These are phyloP conservation scores for Mastacembelus armatus DNA, from an alignment of 2,797 vertebrate species.

Conservation along the genomic window DNA sequence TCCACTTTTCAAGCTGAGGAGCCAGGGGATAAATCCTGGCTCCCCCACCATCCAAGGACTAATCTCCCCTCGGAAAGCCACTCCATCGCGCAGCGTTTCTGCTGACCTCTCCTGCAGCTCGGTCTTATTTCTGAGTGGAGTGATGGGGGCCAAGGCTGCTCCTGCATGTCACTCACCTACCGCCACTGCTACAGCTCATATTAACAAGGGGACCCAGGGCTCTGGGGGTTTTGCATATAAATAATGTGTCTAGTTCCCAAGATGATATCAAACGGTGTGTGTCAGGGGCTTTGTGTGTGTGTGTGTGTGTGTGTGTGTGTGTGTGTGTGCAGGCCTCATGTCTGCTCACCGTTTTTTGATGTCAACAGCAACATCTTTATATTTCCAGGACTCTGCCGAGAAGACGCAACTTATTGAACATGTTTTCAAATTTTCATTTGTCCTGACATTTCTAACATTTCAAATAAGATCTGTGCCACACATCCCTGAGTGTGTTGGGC, in stretches of 20 bases:
- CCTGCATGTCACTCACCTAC: conserved; percentile 70
- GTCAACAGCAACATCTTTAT: conserved; percentile 65
- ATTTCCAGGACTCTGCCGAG: conserved; percentile 24
- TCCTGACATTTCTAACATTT: conserved; percentile 64
- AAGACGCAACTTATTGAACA: conserved; percentile 6
- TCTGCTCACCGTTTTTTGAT: conserved; percentile 55
- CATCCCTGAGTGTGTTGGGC: conserved; percentile 25
- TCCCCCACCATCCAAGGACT: conserved; percentile 59
- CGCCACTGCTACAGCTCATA: conserved; percentile 59
- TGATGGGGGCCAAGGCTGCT: conserved; percentile 6
- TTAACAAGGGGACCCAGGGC: conserved; percentile 71
- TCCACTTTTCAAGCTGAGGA: conserved; percentile 62
- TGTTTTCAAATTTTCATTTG: conserved; percentile 46
- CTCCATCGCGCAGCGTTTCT: conserved; percentile 52
- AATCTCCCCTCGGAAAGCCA: conserved; percentile 72
- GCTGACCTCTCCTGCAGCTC: conserved; percentile 71
- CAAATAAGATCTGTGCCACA: conserved; percentile 38
- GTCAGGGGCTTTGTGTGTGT: conserved; percentile 27
- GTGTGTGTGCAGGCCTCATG: conserved; percentile 1
- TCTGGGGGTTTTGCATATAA: conserved; percentile 80
- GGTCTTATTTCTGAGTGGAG: conserved; percentile 54
- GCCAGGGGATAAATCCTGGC: conserved; percentile 71
- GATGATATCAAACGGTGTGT: conserved; percentile 65
- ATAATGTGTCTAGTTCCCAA: conserved; percentile 71
- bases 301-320: conserved; percentile 20